Evolutionary conservation across 1,140 invertebrate species (phyloP).

Genomic region (Portunus trituberculatus): DNA sequence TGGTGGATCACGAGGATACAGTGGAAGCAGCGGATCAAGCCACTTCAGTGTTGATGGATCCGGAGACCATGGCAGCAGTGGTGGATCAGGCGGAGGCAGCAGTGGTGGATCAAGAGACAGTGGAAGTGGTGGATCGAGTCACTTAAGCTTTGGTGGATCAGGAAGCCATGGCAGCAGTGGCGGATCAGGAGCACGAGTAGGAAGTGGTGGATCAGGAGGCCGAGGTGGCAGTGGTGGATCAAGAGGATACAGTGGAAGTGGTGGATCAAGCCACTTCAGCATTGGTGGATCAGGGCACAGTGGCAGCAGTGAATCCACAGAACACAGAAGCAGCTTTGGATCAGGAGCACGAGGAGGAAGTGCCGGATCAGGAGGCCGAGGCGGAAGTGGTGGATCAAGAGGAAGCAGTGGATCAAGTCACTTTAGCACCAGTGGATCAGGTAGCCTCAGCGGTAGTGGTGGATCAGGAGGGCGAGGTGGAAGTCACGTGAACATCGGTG

Average conservation of each 20-base stretch:
- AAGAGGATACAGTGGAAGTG: not conserved
- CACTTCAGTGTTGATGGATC: not conserved
- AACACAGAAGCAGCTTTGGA: not conserved
- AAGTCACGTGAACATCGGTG: no score
- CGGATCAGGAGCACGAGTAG: constrained; percentile 22
- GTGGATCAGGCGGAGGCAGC: not conserved
- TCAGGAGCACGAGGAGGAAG: not conserved
- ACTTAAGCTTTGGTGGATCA: not conserved
- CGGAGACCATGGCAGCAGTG: not conserved
- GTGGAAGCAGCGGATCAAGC: not conserved
- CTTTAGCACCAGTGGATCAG: constrained; percentile 41
- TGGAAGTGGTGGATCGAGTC: not conserved
- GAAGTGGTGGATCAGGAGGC: constrained; percentile 39
- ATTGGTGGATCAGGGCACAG: constrained; percentile 9
- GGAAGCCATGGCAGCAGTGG: constrained; percentile 5
- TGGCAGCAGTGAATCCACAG: not conserved
- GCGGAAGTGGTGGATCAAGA: not conserved
- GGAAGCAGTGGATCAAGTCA: constrained; percentile 45
- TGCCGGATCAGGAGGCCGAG: not conserved
- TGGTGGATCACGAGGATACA: not conserved
- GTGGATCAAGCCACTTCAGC: constrained; percentile 20
- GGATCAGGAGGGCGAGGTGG: constrained; percentile 47
- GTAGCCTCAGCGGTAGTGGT: not conserved
- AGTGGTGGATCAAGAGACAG: not conserved
- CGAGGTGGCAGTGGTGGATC: not conserved